Conservation (phyloP, 2,797 vertebrate species). For the Gallinago nigripennis region DNA sequence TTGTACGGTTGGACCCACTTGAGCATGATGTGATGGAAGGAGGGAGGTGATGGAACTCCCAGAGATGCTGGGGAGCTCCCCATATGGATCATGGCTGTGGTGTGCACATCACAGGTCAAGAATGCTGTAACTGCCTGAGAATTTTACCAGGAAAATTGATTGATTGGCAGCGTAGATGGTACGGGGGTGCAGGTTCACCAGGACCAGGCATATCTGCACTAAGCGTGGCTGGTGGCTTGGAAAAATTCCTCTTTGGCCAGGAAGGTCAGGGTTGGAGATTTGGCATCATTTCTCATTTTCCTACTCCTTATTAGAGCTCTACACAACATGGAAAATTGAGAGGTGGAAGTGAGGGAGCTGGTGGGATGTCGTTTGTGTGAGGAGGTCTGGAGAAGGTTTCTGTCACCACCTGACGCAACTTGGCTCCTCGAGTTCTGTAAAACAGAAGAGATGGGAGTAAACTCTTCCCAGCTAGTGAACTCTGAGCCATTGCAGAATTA, state of each 20-base stretch:
- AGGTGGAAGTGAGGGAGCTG: not conserved
- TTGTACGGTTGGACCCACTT: not conserved
- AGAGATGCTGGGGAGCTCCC: not conserved
- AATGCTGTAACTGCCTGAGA: not conserved
- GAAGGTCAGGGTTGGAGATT: not conserved
- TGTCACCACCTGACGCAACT: not conserved
- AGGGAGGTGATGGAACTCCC: not conserved
- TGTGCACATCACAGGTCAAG: not conserved
- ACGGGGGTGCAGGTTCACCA: not conserved
- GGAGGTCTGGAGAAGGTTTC: conserved; percentile 17
- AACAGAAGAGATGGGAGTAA: not conserved
- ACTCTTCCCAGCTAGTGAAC: not conserved
- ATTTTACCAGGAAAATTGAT: not conserved
- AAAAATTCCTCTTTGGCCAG: not conserved
- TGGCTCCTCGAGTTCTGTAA: not conserved
- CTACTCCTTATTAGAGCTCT: not conserved
- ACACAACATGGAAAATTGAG: not conserved
- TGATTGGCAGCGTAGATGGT: not conserved
- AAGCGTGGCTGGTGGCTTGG: not conserved
- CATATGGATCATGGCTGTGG: not conserved
- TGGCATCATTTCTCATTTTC: not conserved
- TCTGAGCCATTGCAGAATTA: conserved; percentile 7
- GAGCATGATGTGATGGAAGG: not conserved
- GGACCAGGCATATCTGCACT: not conserved
- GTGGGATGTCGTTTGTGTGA: not conserved